Conservation (phyloP, 2,797 vertebrate genomes). For the Phrynocephalus vlangalii region DNA sequence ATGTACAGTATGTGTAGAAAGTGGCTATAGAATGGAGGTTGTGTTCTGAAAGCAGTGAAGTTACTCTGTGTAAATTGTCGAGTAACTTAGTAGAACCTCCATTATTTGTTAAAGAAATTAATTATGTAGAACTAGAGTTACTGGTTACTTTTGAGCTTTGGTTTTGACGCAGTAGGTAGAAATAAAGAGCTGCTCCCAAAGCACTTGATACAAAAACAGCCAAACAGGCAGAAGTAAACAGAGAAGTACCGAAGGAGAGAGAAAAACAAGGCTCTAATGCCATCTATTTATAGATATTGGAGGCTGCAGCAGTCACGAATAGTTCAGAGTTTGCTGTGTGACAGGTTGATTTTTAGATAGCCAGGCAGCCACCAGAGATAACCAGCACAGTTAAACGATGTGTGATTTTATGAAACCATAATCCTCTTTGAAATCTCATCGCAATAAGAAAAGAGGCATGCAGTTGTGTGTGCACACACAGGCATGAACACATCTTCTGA, state of each 20-base stretch:
- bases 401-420: conserved; percentile 63
- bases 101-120: not conserved
- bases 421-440: conserved; percentile 63
- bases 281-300: conserved; percentile 34
- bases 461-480: not conserved
- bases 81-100: not conserved
- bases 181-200: not conserved
- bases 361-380: conserved; percentile 56
- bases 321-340: conserved; percentile 45
- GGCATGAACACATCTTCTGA: not conserved
- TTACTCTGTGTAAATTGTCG: no score
- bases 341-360: conserved; percentile 52
- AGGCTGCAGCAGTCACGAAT: conserved; percentile 46
- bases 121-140: not conserved
- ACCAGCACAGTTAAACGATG: conserved; percentile 56
- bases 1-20: no score
- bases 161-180: not conserved
- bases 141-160: not conserved
- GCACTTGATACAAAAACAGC: conserved; percentile 12
- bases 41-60: no score
- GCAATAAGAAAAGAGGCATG: conserved; percentile 18
- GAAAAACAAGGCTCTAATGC: conserved; percentile 36
- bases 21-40: no score
- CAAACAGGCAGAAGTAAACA: not conserved
- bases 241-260: conserved; percentile 23